These are phyloP conservation scores for Barbus barbus DNA, from an alignment of 2,113 vertebrate genomes.

Conservation along the genomic window DNA sequence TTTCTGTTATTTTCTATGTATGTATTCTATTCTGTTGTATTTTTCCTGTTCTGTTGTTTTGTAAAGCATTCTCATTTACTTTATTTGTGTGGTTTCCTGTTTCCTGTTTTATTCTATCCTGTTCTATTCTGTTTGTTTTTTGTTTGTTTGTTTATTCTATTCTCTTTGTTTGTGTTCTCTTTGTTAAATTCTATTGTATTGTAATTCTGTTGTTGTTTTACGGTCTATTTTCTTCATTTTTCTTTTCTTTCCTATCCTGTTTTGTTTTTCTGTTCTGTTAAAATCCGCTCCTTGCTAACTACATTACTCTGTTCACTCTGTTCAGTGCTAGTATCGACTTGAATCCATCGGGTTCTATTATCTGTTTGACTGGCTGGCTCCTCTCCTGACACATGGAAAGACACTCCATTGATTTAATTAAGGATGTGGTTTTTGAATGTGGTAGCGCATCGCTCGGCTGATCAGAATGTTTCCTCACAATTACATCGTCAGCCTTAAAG, in stretches of 20 bases:
- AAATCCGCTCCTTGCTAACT: not conserved
- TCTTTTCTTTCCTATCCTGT: not conserved
- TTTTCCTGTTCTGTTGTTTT: too few species aligned
- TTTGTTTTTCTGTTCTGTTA: not conserved
- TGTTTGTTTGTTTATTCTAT: not conserved
- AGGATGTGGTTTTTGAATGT: constrained; percentile 25
- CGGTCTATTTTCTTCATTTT: too few species aligned
- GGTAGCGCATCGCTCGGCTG: constrained; percentile 5
- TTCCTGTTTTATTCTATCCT: not conserved
- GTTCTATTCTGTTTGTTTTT: not conserved
- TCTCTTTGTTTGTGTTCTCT: too few species aligned
- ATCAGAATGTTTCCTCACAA: constrained; percentile 34
- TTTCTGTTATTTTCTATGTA: not conserved
- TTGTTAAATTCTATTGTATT: too few species aligned
- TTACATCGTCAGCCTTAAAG: constrained; percentile 26
- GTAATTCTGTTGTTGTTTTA: not conserved
- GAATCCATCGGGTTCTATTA: constrained; percentile 24
- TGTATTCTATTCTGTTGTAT: not conserved
- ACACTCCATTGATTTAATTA: constrained; percentile 43
- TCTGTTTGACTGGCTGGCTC: constrained; percentile 24
- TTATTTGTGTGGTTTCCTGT: not conserved
- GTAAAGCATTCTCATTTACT: not conserved
- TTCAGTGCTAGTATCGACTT: constrained; percentile 21
- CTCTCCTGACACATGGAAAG: constrained; percentile 29
- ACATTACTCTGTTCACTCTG: constrained; percentile 1